Percentiles rank a stretch among this genome's conserved stretches.
Evolutionary conservation across 2,113 vertebrate species (phyloP).

Genomic region (Thunnus maccoyii): DNA sequence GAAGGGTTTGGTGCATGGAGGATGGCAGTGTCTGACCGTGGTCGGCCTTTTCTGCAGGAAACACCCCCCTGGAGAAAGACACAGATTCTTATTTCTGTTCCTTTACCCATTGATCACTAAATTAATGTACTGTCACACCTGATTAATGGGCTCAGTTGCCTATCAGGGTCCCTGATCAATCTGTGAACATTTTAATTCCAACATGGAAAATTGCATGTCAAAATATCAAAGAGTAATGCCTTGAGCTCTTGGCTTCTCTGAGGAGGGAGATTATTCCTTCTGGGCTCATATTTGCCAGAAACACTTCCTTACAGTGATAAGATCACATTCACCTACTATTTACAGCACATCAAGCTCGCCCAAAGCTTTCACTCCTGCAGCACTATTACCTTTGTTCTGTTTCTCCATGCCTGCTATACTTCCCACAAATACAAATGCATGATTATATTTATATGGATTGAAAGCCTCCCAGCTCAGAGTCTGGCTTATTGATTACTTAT

Average conservation of each 20-base stretch:
- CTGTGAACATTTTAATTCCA: slow-evolving; percentile 79
- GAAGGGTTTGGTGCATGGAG: slow-evolving; percentile 94
- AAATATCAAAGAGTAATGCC: slow-evolving; percentile 80
- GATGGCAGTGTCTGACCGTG: slow-evolving; percentile 90
- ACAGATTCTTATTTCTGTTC: slow-evolving; percentile 58
- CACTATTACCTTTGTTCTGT: slow-evolving; percentile 66
- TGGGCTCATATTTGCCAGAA: slow-evolving; percentile 71
- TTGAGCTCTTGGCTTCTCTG: slow-evolving; percentile 53
- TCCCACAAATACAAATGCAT: slow-evolving; percentile 75
- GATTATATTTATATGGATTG: slow-evolving; percentile 81
- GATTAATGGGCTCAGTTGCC: slow-evolving; percentile 77
- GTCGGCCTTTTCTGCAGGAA: slow-evolving; percentile 87
- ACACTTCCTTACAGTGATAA: slow-evolving; percentile 70
- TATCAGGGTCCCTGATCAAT: slow-evolving; percentile 79
- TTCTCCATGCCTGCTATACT: slow-evolving; percentile 62
- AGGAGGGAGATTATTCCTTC: slow-evolving; percentile 62
- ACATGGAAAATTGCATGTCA: slow-evolving; percentile 84
- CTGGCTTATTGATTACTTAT: slow-evolving; percentile 79
- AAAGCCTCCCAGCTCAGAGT: slow-evolving; percentile 67
- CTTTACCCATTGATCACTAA: slow-evolving; percentile 73
- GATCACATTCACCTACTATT: slow-evolving; percentile 77
- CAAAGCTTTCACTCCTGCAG: slow-evolving; percentile 63
- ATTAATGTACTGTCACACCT: slow-evolving; percentile 78
- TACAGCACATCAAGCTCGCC: slow-evolving; percentile 69
- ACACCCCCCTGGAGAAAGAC: slow-evolving; percentile 91